A percentile compares a stretch with the other conserved stretches of the same genome.
phyloP scores from a whole-genome alignment of 2,888 invertebrate genomes.

The Chrysolina americana region DNA sequence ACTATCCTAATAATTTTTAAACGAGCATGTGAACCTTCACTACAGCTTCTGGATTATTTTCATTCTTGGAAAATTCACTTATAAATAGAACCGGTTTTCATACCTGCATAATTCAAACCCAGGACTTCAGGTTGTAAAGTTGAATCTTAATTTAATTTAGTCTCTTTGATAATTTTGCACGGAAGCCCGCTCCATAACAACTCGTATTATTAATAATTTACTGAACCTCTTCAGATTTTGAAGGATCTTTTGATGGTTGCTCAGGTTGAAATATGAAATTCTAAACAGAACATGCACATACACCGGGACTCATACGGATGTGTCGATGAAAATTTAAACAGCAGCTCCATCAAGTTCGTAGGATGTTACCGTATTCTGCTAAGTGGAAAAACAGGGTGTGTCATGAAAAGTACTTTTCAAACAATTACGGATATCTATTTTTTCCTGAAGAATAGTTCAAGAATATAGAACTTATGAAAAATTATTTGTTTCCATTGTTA shows the following conservation, averaged over 20 bases:
- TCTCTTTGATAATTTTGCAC: background rate
- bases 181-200: background rate
- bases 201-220: conserved; percentile 7
- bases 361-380: background rate
- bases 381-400: background rate
- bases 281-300: conserved; percentile 10
- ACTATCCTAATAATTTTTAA: no score
- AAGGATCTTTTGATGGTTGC: conserved; percentile 18
- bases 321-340: conserved; percentile 19
- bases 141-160: background rate
- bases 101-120: background rate
- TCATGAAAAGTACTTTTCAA: background rate
- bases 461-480: no score
- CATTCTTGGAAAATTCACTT: background rate
- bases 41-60: no score
- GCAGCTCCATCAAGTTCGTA: conserved; percentile 1
- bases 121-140: background rate
- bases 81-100: background rate
- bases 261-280: conserved; percentile 22
- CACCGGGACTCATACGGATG: conserved; percentile 7
- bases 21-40: no score
- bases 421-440: no score
- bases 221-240: conserved; percentile 14
- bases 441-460: no score
- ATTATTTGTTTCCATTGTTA: no score